These are phyloP conservation scores for Rhinolophus ferrumequinum DNA, from an alignment of 2,113 vertebrate species.

Conservation along the genomic window DNA sequence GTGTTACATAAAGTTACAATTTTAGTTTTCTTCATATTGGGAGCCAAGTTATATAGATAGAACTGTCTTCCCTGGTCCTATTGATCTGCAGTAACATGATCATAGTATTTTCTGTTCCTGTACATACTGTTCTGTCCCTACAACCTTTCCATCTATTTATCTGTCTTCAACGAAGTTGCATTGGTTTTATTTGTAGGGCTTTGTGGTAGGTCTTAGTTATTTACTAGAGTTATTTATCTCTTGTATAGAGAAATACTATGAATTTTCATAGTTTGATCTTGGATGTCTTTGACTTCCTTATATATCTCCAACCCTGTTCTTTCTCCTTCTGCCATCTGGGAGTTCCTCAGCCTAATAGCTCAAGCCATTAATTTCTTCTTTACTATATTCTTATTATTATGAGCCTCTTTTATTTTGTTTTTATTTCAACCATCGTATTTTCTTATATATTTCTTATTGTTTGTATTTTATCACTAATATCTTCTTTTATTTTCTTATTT, in stretches of 20 bases:
- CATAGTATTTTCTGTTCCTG: background rate
- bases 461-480: background rate
- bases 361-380: no score
- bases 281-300: background rate
- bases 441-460: background rate
- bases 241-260: background rate
- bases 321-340: no score
- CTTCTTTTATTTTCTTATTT: background rate
- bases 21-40: no score
- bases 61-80: background rate
- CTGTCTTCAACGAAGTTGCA: background rate
- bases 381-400: background rate
- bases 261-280: background rate
- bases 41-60: no score
- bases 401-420: background rate
- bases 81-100: background rate
- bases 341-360: no score
- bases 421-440: background rate
- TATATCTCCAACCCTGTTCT: background rate
- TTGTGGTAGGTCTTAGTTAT: background rate
- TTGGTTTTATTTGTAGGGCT: background rate
- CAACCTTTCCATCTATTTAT: background rate
- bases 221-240: background rate
- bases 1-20: no score
- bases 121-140: background rate